Evolutionary conservation across 2,797 vertebrate genomes (phyloP).

Genomic region (Otolemur crassicaudatus): DNA sequence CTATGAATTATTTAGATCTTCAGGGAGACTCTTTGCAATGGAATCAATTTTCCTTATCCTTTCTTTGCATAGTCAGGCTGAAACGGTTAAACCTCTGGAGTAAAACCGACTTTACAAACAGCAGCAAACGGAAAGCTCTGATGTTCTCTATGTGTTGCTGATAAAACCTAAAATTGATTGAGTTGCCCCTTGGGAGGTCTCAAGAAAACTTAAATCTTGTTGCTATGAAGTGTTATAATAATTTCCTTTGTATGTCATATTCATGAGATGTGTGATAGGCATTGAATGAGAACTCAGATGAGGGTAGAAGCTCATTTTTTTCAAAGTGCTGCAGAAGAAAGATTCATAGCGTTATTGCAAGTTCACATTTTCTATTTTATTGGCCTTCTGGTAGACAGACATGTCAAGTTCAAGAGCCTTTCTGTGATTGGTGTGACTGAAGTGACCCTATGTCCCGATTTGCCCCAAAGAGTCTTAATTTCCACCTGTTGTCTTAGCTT

Average conservation of each 20-base stretch:
- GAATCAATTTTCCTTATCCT: slow-evolving; percentile 76
- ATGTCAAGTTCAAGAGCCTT: background rate
- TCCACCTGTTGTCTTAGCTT: background rate
- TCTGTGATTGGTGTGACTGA: background rate
- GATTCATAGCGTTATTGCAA: background rate
- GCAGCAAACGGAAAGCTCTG: slow-evolving; percentile 64
- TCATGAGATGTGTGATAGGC: slow-evolving; percentile 42
- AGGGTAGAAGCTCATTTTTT: background rate
- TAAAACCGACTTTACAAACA: slow-evolving; percentile 67
- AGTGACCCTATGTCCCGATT: background rate
- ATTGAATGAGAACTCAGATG: slow-evolving; percentile 65
- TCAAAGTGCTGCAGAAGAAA: slow-evolving; percentile 21
- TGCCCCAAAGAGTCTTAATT: background rate
- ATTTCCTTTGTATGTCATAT: slow-evolving; percentile 67
- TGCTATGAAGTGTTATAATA: slow-evolving; percentile 62
- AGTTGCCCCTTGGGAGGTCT: slow-evolving; percentile 16
- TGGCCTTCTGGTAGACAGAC: background rate
- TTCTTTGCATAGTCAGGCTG: slow-evolving; percentile 62
- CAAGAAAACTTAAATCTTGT: slow-evolving; percentile 63
- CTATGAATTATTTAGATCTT: slow-evolving; percentile 77
- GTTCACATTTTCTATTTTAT: background rate
- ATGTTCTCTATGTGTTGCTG: slow-evolving; percentile 61
- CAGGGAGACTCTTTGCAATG: slow-evolving; percentile 53
- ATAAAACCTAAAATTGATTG: slow-evolving; percentile 76
- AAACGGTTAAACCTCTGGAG: slow-evolving; percentile 74